Evolutionary conservation across 2,113 vertebrate species (phyloP).

Genomic region (Clarias gariepinus): DNA sequence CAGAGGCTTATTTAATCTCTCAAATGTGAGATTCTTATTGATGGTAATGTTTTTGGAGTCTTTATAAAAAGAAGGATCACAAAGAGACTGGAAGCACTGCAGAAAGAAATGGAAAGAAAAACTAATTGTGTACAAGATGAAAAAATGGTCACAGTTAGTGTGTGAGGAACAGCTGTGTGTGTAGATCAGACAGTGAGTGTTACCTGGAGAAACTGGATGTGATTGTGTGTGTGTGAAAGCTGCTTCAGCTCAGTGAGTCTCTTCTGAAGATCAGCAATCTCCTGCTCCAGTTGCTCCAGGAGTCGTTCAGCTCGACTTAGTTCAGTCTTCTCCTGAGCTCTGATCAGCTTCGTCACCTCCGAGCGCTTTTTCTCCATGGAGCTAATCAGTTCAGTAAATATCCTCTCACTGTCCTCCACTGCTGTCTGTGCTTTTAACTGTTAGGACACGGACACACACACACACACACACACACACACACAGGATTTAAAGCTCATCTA

Average conservation of each 20-base stretch:
- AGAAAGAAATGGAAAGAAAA: neutral
- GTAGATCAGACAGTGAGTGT: neutral
- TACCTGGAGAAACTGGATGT: conserved; percentile 21
- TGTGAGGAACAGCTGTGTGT: neutral
- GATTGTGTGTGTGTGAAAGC: conserved; percentile 45
- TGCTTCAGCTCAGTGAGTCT: conserved; percentile 42
- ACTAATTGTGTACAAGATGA: neutral
- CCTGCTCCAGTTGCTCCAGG: conserved; percentile 7
- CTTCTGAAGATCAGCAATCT: conserved; percentile 33
- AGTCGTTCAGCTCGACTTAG: neutral
- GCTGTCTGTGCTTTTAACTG: neutral
- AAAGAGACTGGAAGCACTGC: neutral
- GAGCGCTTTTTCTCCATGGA: neutral
- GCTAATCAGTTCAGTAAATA: conserved; percentile 8
- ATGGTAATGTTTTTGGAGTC: neutral
- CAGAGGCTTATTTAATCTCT: neutral
- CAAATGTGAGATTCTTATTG: neutral
- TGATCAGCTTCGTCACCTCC: conserved; percentile 14
- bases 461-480: neutral
- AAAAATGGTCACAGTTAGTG: neutral
- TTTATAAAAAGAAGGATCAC: neutral
- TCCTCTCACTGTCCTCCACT: neutral
- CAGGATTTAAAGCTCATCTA: too few species aligned
- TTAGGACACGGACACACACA: neutral
- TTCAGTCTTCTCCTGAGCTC: neutral